Conservation (phyloP, 2,888 invertebrate species). For the Autographa gamma region DNA sequence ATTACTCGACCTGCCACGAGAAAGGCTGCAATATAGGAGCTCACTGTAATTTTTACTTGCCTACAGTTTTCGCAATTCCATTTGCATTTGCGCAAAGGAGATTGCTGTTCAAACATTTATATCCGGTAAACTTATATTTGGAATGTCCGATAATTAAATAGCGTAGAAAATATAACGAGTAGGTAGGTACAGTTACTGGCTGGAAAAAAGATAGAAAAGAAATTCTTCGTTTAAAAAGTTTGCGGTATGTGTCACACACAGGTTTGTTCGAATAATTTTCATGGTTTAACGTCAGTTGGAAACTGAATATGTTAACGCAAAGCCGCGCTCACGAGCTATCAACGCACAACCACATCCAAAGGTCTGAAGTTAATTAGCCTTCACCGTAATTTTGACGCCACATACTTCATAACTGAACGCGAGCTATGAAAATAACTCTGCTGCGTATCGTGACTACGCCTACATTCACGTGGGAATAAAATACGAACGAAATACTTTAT, state of each 20-base stretch:
- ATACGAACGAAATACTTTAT: slow-evolving; percentile 20
- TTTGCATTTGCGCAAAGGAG: slow-evolving; percentile 43
- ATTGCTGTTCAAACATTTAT: slow-evolving; percentile 49
- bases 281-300: slow-evolving; percentile 45
- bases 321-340: slow-evolving; percentile 47
- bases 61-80: slow-evolving; percentile 34
- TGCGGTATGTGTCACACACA: slow-evolving; percentile 3
- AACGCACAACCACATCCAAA: slow-evolving; percentile 46
- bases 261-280: slow-evolving; percentile 42
- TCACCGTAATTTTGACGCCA: slow-evolving; percentile 50
- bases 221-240: slow-evolving; percentile 18
- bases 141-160: slow-evolving; percentile 17
- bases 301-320: slow-evolving; percentile 44
- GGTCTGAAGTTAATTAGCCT: slow-evolving; percentile 56
- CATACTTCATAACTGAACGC: slow-evolving; percentile 37
- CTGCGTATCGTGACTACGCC: slow-evolving; percentile 19
- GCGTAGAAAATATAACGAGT: background rate
- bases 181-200: background rate
- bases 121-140: slow-evolving; percentile 17
- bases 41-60: slow-evolving; percentile 35
- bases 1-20: slow-evolving; percentile 29
- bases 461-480: slow-evolving; percentile 40
- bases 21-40: slow-evolving; percentile 35
- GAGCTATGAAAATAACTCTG: slow-evolving; percentile 23
- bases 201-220: background rate